A percentile compares a stretch with the other conserved stretches of the same genome.
phyloP scores from a whole-genome alignment of 2,797 vertebrate species.

The Rhabdophis nuchalis region DNA sequence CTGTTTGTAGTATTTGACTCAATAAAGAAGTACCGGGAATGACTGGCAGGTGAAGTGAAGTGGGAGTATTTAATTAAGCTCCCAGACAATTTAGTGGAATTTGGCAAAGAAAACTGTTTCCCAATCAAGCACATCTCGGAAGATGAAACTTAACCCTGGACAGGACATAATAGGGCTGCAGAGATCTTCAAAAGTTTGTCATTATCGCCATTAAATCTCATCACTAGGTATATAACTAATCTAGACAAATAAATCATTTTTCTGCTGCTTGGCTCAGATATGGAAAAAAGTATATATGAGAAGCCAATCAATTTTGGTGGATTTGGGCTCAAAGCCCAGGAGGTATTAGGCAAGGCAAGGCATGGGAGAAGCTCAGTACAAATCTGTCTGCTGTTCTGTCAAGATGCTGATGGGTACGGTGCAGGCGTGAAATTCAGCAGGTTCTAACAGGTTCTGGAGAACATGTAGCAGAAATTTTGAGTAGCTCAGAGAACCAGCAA shows the following conservation, averaged over 20 bases:
- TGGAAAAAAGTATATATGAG: neutral
- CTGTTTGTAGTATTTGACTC: slow-evolving; percentile 2
- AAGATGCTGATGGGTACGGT: neutral
- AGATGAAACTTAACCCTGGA: neutral
- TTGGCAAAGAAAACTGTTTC: neutral
- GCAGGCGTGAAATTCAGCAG: no score
- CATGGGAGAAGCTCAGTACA: neutral
- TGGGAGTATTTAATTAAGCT: neutral
- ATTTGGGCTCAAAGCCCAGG: neutral
- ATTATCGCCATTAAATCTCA: neutral
- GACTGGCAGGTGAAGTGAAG: slow-evolving; percentile 10
- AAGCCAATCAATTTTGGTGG: neutral
- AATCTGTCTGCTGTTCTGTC: neutral
- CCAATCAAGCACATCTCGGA: neutral
- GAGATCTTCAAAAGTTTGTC: neutral
- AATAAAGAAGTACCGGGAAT: slow-evolving; percentile 1
- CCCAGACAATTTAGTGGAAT: slow-evolving; percentile 8
- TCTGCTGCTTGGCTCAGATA: neutral
- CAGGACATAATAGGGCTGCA: neutral
- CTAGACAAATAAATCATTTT: neutral
- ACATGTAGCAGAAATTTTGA: no score
- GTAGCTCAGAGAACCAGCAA: no score
- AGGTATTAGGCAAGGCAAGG: neutral
- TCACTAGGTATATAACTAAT: neutral
- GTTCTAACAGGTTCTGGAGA: no score